Conservation (phyloP, 2,888 invertebrate species). For the Leptopilina drosophilae region DNA sequence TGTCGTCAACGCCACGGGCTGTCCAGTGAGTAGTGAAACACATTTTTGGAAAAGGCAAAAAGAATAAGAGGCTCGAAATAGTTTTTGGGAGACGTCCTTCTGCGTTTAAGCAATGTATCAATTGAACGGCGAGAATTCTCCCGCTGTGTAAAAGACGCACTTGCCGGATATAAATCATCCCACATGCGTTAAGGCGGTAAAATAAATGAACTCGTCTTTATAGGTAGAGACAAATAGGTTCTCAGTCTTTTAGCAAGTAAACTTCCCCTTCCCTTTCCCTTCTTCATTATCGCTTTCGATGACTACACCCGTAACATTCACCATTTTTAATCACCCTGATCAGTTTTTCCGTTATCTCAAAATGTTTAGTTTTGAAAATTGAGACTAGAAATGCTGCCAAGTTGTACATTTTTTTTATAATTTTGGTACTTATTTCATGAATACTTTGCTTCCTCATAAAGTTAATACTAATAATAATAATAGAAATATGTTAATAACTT, state of each 20-base stretch:
- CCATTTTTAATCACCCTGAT: too few species aligned
- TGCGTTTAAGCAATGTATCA: constrained; percentile 57
- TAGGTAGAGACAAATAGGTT: background rate
- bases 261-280: too few species aligned
- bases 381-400: too few species aligned
- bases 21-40: constrained; percentile 10
- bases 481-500: too few species aligned
- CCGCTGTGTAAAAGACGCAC: constrained; percentile 68
- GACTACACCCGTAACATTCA: too few species aligned
- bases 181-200: constrained; percentile 64
- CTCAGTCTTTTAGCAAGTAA: background rate
- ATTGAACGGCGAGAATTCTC: constrained; percentile 70
- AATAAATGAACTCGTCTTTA: constrained; percentile 65
- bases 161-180: constrained; percentile 72
- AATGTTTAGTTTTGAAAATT: too few species aligned
- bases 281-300: too few species aligned
- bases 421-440: too few species aligned
- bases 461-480: too few species aligned
- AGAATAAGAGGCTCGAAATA: constrained; percentile 23
- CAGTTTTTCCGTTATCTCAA: too few species aligned
- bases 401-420: too few species aligned
- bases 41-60: constrained; percentile 41
- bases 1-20: background rate
- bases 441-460: too few species aligned
- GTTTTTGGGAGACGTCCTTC: constrained; percentile 43